Evolutionary conservation across 2,113 vertebrate species (phyloP).

Genomic region (Lepidiolamprologus cunningtoni): DNA sequence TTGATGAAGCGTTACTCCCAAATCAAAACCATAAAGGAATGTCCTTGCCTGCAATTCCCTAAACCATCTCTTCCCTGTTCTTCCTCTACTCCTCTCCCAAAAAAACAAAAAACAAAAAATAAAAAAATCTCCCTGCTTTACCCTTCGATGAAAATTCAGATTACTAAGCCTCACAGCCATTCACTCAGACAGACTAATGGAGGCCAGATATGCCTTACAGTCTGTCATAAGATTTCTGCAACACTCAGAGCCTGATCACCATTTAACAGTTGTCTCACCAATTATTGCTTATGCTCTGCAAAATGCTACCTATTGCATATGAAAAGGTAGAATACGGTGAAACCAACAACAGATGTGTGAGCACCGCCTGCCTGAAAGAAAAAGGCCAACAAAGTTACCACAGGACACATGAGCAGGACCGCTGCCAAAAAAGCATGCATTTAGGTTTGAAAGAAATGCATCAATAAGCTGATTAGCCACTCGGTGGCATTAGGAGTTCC

Average conservation of each 20-base stretch:
- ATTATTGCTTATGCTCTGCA: conserved; percentile 37
- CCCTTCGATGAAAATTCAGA: neutral
- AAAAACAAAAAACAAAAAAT: neutral
- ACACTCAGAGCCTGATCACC: conserved; percentile 30
- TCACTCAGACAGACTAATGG: conserved; percentile 12
- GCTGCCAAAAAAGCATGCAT: neutral
- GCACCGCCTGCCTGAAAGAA: neutral
- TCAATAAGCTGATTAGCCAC: neutral
- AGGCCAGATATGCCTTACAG: neutral
- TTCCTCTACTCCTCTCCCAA: neutral
- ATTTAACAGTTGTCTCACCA: conserved; percentile 57
- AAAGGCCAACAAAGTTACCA: neutral
- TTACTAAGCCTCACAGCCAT: neutral
- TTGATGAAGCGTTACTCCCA: conserved; percentile 11
- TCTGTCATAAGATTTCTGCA: conserved; percentile 37
- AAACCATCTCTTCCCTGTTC: conserved; percentile 11
- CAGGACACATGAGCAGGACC: neutral
- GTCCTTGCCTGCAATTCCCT: neutral
- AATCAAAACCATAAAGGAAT: conserved; percentile 26
- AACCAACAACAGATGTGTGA: conserved; percentile 59
- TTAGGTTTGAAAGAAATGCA: neutral
- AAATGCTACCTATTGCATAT: conserved; percentile 31
- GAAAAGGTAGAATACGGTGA: conserved; percentile 27
- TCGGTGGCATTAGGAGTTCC: neutral
- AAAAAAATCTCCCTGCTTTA: neutral